Evolutionary conservation across 2,888 invertebrate genomes (phyloP).

Genomic region (Calephelis perditalis): DNA sequence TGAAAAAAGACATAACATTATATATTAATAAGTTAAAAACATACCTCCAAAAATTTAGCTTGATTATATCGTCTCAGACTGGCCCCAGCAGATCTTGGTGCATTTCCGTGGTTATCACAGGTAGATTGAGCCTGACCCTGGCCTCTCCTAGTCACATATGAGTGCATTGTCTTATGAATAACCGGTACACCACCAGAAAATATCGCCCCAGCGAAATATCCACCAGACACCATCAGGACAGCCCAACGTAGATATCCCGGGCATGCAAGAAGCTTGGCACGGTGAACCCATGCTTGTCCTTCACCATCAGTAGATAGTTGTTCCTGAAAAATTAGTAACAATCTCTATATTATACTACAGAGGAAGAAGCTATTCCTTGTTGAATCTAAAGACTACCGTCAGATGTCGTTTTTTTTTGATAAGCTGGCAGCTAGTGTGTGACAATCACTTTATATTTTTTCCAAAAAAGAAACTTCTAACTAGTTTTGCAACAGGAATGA

Average conservation of each 20-base stretch:
- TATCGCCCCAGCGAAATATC: slow-evolving; percentile 71
- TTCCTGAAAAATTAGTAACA: slow-evolving; percentile 48
- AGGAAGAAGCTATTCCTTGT: no score
- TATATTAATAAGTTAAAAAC: slow-evolving; percentile 10
- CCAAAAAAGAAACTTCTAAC: no score
- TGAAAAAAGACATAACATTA: no score
- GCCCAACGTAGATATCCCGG: slow-evolving; percentile 81
- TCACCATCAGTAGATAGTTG: slow-evolving; percentile 65
- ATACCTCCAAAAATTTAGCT: slow-evolving; percentile 84
- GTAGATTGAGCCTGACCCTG: slow-evolving; percentile 88
- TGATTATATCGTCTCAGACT: slow-evolving; percentile 89
- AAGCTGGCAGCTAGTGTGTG: no score
- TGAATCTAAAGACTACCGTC: no score
- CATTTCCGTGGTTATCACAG: slow-evolving; percentile 79
- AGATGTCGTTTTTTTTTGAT: no score
- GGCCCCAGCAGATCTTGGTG: slow-evolving; percentile 89
- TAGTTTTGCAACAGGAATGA: no score
- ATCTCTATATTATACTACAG: not conserved
- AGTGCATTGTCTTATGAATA: slow-evolving; percentile 90
- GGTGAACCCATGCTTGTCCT: slow-evolving; percentile 58
- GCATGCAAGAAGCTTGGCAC: slow-evolving; percentile 48
- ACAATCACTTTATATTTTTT: no score
- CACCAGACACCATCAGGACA: slow-evolving; percentile 90
- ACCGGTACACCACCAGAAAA: slow-evolving; percentile 64
- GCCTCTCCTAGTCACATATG: slow-evolving; percentile 89